These are phyloP conservation scores for Eurystomus gularis DNA, from an alignment of 2,113 vertebrate genomes.

Conservation along the genomic window DNA sequence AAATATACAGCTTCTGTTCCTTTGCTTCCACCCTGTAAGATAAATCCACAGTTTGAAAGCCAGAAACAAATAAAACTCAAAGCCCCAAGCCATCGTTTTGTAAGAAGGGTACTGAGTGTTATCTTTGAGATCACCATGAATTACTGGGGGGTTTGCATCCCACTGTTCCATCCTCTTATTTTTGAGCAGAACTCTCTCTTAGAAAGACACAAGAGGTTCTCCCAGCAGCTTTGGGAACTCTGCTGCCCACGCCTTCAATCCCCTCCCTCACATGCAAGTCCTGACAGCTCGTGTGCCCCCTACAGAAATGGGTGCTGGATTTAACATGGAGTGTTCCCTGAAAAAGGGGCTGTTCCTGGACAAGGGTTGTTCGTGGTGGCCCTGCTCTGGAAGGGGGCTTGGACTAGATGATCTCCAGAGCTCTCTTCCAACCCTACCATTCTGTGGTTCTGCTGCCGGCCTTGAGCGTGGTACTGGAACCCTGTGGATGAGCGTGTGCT, in stretches of 20 bases:
- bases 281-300: background rate
- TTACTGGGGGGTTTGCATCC: background rate
- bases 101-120: background rate
- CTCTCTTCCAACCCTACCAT: no score
- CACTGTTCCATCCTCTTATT: background rate
- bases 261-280: background rate
- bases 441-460: no score
- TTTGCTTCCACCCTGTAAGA: background rate
- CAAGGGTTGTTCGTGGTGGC: background rate
- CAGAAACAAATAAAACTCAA: constrained; percentile 14
- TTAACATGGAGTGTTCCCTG: no score
- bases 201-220: background rate
- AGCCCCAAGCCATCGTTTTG: background rate
- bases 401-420: no score
- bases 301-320: background rate
- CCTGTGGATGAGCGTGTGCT: background rate
- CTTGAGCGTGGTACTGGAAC: background rate
- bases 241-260: background rate
- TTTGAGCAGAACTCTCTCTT: background rate
- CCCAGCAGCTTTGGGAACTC: background rate
- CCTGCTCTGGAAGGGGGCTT: no score
- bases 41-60: constrained; percentile 9
- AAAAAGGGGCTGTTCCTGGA: background rate
- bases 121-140: background rate
- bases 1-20: background rate